phyloP scores from a whole-genome alignment of 2,888 invertebrate species.

The Nipponacmea schrenckii region DNA sequence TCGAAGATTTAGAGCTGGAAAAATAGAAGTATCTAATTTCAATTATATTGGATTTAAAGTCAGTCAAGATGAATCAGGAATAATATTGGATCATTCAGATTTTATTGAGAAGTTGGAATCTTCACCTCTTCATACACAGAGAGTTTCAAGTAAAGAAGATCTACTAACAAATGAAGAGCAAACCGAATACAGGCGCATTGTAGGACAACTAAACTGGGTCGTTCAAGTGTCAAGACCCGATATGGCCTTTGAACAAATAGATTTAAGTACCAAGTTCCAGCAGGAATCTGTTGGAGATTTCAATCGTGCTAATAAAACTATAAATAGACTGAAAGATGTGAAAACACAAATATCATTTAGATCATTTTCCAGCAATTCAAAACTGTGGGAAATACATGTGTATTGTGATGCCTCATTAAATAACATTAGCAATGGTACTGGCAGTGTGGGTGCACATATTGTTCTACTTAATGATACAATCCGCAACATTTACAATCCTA shows the following conservation, averaged over 20 bases:
- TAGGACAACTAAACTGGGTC: neutral
- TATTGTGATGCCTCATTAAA: neutral
- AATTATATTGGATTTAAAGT: constrained; percentile 33
- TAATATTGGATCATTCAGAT: constrained; percentile 22
- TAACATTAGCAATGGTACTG: neutral
- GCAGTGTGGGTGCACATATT: neutral
- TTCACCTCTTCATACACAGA: neutral
- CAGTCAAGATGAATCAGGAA: constrained; percentile 15
- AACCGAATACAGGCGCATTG: constrained; percentile 10
- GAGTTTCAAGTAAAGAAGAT: constrained; percentile 6
- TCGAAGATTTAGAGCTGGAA: constrained; percentile 31
- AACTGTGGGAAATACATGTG: neutral
- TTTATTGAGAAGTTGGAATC: constrained; percentile 11
- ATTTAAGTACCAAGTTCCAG: neutral
- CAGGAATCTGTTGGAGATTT: too few relatives aligned
- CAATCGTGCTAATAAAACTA: neutral
- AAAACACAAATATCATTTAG: constrained; percentile 1
- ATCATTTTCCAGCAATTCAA: neutral
- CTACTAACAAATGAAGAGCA: constrained; percentile 15
- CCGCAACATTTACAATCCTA: neutral
- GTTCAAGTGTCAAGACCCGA: neutral
- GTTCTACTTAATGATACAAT: neutral
- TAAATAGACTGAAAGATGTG: neutral
- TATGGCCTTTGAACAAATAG: neutral
- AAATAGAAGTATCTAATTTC: constrained; percentile 29